Evolutionary conservation across 1,140 invertebrate species (phyloP), one percentile per base, ranked within the genome.

Genomic region (Drosophila elegans): DNA sequence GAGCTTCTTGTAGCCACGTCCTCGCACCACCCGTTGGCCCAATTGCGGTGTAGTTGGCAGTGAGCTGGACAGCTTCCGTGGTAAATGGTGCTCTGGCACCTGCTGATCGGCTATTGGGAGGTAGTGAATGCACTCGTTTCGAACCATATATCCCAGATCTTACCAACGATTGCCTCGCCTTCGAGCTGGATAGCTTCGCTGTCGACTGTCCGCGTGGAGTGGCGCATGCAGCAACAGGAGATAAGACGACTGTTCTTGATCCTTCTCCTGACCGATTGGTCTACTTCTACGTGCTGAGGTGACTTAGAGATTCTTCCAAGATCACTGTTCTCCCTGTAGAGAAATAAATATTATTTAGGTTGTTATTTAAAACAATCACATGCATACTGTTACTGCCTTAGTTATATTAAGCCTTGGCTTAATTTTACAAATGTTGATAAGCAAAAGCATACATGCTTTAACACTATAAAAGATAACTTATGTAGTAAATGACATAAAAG

Each of bases 11-110:
- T 78, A 86, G 46, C 55, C 46, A 44, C 59, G 52, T 27, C 67
- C 68, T n/a, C 66, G 56, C 42, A 57, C 66, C 60, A 66, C 57
- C 45, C 79, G 56, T 25, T 85, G 78, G 66, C 71, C 74, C 13
- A 86, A 60, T 46, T 86, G 79, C 12, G 83, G 81, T 52, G 83
- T 85, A 3, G 62, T 63, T 13, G 83, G 83, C 60, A 86, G 48
- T 12, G 83, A 86, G 25, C 71, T 81, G 12, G 83, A 75, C 25
- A 74, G 63, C 51, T 80, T 84, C 13, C 51, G 46, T 11, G 67
- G 51, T 9, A 44, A 27, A 29, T 45, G 42, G 11, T 69, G 63
- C 34, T 5, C 5, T 7, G 62, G 34, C 44, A 13, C 62, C 42
- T 64, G 41, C 27, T 39, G 63, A 32, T 29, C 51, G 27, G 27